Conservation (phyloP, 2,113 vertebrate species). For the Uria lomvia region DNA sequence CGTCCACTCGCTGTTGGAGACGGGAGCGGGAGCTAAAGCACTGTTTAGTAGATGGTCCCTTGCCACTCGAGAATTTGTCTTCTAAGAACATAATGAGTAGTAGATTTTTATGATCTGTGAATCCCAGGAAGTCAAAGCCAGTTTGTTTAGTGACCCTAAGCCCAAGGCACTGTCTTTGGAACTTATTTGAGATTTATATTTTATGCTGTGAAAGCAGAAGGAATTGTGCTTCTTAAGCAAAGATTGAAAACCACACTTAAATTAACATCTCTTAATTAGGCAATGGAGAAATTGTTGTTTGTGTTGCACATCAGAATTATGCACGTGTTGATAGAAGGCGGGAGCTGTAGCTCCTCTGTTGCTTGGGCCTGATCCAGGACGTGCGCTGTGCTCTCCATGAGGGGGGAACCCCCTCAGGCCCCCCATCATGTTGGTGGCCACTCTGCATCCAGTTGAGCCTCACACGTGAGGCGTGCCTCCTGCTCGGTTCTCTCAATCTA, state of each 20-base stretch:
- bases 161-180: not conserved
- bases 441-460: not conserved
- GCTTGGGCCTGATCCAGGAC: not conserved
- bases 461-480: fast-evolving
- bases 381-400: not conserved
- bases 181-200: not conserved
- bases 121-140: not conserved
- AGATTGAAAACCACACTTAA: not conserved
- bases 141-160: not conserved
- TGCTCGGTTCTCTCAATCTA: not conserved
- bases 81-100: not conserved
- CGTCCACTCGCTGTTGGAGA: not conserved
- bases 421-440: not conserved
- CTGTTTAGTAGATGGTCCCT: not conserved
- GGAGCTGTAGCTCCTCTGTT: not conserved
- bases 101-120: not conserved
- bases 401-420: not conserved
- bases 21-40: not conserved
- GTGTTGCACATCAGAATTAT: not conserved
- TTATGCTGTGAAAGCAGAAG: not conserved
- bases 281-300: not conserved
- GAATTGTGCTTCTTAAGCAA: not conserved
- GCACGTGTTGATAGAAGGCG: not conserved
- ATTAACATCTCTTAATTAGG: not conserved
- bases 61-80: not conserved